Percentiles rank a stretch among this genome's conserved stretches.
Evolutionary conservation across 2,797 vertebrate species (phyloP).

Genomic region (Pangasius krempfi): DNA sequence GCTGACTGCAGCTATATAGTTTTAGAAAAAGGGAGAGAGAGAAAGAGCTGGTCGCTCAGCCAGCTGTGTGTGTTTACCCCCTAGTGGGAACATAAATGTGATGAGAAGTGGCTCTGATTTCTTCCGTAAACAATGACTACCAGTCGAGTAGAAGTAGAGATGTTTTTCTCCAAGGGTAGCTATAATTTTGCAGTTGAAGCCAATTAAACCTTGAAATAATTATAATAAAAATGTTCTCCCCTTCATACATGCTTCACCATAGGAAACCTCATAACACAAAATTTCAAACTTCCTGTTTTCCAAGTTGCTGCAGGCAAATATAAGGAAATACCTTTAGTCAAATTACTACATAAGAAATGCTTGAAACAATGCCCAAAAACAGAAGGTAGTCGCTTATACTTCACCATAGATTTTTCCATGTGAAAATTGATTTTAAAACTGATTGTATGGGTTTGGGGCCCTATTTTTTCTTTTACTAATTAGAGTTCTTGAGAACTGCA

Average conservation of each 20-base stretch:
- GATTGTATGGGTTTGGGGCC: not conserved
- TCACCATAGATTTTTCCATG: not conserved
- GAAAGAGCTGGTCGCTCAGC: not conserved
- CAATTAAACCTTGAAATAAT: not conserved
- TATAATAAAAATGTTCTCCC: not conserved
- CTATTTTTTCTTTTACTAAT: not conserved
- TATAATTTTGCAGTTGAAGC: not conserved
- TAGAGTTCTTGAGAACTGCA: not conserved
- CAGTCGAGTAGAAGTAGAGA: not conserved
- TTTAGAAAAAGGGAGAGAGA: not conserved
- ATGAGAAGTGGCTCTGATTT: conserved; percentile 22
- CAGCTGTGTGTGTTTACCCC: conserved; percentile 25
- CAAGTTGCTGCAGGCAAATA: not conserved
- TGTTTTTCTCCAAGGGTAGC: conserved; percentile 4
- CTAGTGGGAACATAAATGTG: conserved; percentile 16
- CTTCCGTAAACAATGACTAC: conserved; percentile 3
- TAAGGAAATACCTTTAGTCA: not conserved
- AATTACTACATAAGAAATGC: not conserved
- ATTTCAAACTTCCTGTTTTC: not conserved
- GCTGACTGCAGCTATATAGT: not conserved
- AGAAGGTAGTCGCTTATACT: not conserved
- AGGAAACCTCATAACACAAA: not conserved
- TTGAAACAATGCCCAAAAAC: not conserved
- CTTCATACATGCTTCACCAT: not conserved
- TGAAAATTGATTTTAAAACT: not conserved